Evolutionary conservation across 2,888 invertebrate species (phyloP), one percentile per base, ranked within the genome.

Genomic region (Lithophane semibrunnea): DNA sequence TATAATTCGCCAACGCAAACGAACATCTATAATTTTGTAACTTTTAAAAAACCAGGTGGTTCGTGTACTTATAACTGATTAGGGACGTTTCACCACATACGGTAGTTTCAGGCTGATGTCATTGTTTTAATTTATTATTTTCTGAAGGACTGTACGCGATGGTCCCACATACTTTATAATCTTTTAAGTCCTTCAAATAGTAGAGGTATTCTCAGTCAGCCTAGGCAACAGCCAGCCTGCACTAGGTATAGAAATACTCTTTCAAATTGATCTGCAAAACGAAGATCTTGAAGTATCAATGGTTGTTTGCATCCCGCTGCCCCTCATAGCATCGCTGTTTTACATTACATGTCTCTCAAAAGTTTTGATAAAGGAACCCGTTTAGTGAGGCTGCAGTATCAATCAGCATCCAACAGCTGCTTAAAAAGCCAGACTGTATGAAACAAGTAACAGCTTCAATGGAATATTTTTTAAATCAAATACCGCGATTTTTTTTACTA

Each of bases 221-320:
- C 7, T 18, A 5, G 16, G 16, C 3, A 42, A 10, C 8, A 42
- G 16, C 18, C 37, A 60, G 8, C 10, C 44, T 21, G 37, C 54
- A 37, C 24, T 9, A 47, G 29, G 18, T 42, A 21, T 10, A 29
- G 5, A 66, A 10, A 37, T 12, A 24, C 16, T 42, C 18, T n/a
- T 49, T 56, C 3, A 49, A 10, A 80, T 24, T 24, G 21, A 81
- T 54, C 12, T 42, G 10, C 21, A 29, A 63, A 24, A 63, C 16
- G 10, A 72, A 44, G 37, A 47, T 44, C 73, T 80, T 52, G 58
- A 80, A 73, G 74, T 52, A 29, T 13, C 29, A 58, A 24, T 21
- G 13, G 4, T n/a, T 4, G 18, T n/a, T 29, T 16, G n/a, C n/a
- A 58, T 72, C 24, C 21, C 42, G 13, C 18, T 13, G 49, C 7